Evolutionary conservation across 2,113 vertebrate species (phyloP), one percentile per base, ranked within the genome.

Genomic region (Oenanthe melanoleuca): DNA sequence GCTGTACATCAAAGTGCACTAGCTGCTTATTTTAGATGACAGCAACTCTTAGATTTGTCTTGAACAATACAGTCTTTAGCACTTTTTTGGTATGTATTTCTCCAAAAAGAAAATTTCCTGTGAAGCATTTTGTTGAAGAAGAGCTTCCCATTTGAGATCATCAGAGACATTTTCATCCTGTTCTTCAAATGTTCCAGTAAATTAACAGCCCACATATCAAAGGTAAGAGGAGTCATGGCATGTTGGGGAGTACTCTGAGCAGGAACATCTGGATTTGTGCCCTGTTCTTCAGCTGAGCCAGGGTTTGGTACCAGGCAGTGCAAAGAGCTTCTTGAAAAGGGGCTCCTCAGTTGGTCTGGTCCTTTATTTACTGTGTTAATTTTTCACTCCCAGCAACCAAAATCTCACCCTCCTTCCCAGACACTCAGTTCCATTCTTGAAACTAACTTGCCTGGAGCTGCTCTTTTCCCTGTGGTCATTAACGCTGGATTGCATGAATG

Each of bases 21-120:
- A 78, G 90, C 40, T 88, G 60, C 80, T 93, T 94, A 86, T 96
- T 95, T 94, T 80, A 94, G 80, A 80, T 61, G 52, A 86, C 57
- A 88, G 56, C 61, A 86, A 29, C 57, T 94, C 78, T 74, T 61
- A 73, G 26, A 44, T 84, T 94, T 88, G 33, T 88, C 89, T 94
- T 71, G 65, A 94, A 90, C 80, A 89, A 94, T 88, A 42, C 16
- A 92, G 24, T 73, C 79, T 84, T 95, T 60, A 94, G 82, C 44
- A 40, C 38, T 73, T 97, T 92, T 80, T 50, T 61, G 49, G 31
- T 59, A 89, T 23, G 72, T 49, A 53, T 14, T 28, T 80, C 75
- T 91, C 53, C 74, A 79, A 88, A 95, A 90, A 45, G 75, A 92
- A 93, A 63, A 78, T 84, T 94, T 45, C 33, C 49, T 61, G 26